A percentile compares a stretch with the other conserved stretches of the same genome.
Evolutionary conservation across 2,113 vertebrate species (phyloP).

Genomic region (Pseudopipra pipra): DNA sequence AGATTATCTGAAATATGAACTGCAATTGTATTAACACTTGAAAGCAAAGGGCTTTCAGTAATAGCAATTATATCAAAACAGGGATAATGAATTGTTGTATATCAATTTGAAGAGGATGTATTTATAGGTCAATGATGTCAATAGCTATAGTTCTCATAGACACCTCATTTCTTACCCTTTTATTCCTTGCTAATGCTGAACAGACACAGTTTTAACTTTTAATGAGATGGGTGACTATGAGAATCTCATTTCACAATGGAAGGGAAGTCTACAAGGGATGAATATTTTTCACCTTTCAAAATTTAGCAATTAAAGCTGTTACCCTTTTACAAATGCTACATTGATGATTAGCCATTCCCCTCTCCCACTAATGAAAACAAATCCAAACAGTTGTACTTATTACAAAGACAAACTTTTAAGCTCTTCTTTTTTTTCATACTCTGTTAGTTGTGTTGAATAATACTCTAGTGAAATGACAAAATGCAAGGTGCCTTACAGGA

Average conservation of each 20-base stretch:
- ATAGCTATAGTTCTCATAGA: slow-evolving; percentile 67
- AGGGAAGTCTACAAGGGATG: background rate
- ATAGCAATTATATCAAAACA: slow-evolving; percentile 79
- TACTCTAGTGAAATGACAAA: background rate
- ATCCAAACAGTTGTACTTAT: background rate
- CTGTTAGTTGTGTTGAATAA: background rate
- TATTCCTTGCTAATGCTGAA: slow-evolving; percentile 49
- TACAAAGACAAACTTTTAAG: background rate
- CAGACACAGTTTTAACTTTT: slow-evolving; percentile 56
- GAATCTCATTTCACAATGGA: background rate
- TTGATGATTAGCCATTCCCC: fast-evolving
- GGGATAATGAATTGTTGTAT: slow-evolving; percentile 69
- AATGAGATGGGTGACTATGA: slow-evolving; percentile 37
- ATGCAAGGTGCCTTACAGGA: background rate
- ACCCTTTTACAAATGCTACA: background rate
- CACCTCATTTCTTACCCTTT: slow-evolving; percentile 58
- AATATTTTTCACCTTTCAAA: slow-evolving; percentile 20
- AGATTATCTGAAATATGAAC: slow-evolving; percentile 78
- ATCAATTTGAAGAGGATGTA: slow-evolving; percentile 68
- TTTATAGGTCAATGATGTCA: slow-evolving; percentile 80
- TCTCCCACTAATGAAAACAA: background rate
- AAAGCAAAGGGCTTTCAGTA: slow-evolving; percentile 74
- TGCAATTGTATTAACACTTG: slow-evolving; percentile 74
- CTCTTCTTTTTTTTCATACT: background rate
- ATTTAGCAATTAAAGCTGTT: background rate